phyloP scores from a whole-genome alignment of 2,797 vertebrate species.

The Hippoglossus hippoglossus region DNA sequence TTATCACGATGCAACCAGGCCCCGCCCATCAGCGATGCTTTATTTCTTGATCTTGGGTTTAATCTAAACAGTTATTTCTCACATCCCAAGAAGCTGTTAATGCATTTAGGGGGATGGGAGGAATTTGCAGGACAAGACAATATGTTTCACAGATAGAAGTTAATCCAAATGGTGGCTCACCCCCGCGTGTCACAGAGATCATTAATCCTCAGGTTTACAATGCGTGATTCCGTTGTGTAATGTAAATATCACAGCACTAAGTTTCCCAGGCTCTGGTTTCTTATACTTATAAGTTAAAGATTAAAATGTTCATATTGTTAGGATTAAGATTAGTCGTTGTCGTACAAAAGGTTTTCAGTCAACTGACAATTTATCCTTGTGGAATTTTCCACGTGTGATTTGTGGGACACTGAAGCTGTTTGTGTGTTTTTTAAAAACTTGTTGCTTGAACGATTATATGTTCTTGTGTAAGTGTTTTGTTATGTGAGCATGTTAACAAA shows the following conservation, averaged over 20 bases:
- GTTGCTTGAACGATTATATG: constrained; percentile 32
- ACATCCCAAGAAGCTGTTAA: not conserved
- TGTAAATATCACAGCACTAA: not conserved
- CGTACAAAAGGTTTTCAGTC: constrained; percentile 53
- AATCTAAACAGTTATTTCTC: not conserved
- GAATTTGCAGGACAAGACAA: not conserved
- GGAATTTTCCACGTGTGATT: constrained; percentile 63
- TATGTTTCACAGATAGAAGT: constrained; percentile 2
- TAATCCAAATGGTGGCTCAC: not conserved
- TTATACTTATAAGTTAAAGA: constrained; percentile 31
- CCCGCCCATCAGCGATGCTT: too few species aligned
- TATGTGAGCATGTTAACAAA: constrained; percentile 11
- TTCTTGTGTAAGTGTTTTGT: constrained; percentile 13
- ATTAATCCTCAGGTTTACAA: not conserved
- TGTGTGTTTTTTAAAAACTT: constrained; percentile 22
- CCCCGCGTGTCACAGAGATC: not conserved
- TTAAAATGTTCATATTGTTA: constrained; percentile 49
- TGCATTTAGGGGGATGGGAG: not conserved
- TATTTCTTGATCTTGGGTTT: not conserved
- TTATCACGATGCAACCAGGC: not conserved
- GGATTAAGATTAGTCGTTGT: constrained; percentile 59
- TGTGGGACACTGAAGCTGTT: constrained; percentile 22
- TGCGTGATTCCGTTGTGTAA: not conserved
- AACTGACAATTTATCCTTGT: constrained; percentile 65
- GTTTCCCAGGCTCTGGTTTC: constrained; percentile 1